phyloP scores from a whole-genome alignment of 2,888 invertebrate genomes.

The Lepidocyrtoides sp. region DNA sequence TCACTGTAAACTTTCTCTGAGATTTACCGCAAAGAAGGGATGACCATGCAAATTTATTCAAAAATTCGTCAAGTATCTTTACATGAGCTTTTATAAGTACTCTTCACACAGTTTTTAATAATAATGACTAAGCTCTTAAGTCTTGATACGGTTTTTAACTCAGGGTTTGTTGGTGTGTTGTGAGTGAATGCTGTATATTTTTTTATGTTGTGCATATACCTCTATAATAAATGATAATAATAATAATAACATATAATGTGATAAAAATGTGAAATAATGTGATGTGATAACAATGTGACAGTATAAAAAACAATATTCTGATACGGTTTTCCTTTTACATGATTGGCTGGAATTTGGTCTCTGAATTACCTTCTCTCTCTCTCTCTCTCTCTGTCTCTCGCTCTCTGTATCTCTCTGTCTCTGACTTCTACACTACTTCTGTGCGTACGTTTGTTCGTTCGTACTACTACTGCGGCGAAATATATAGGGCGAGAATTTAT shows the following conservation, averaged over 20 bases:
- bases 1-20: constrained; percentile 28
- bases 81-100: constrained; percentile 20
- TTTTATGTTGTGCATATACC: constrained; percentile 21
- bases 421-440: constrained; percentile 68
- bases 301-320: constrained; percentile 66
- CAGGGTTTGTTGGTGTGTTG: constrained; percentile 42
- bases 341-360: constrained; percentile 78
- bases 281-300: constrained; percentile 64
- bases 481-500: constrained; percentile 83
- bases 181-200: constrained; percentile 51
- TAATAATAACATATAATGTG: constrained; percentile 13
- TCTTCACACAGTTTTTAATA: neutral
- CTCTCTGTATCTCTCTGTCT: constrained; percentile 62
- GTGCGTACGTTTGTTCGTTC: constrained; percentile 67
- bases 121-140: constrained; percentile 65
- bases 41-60: constrained; percentile 77
- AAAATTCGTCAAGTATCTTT: constrained; percentile 12
- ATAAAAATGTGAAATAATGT: constrained; percentile 51
- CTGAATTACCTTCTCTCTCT: constrained; percentile 65
- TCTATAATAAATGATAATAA: constrained; percentile 16
- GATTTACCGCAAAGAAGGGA: constrained; percentile 62
- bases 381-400: constrained; percentile 63
- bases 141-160: constrained; percentile 22
- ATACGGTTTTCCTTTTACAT: constrained; percentile 78
- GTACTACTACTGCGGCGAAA: constrained; percentile 78